Conservation (phyloP, 2,797 vertebrate species). For the Pristis pectinata region DNA sequence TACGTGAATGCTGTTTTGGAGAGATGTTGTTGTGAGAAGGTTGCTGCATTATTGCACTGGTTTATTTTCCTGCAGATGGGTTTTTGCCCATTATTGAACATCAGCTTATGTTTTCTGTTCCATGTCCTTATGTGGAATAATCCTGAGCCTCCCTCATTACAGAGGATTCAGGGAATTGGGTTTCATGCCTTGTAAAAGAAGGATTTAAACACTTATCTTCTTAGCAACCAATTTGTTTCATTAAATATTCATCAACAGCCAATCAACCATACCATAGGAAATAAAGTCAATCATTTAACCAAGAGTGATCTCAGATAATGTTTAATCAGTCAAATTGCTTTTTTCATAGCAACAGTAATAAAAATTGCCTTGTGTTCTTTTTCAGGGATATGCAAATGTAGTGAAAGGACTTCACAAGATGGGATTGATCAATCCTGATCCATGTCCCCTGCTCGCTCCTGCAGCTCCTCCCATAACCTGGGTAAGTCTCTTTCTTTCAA, state of each 20-base stretch:
- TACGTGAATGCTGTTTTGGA: not conserved
- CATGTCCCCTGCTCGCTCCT: conserved; percentile 58
- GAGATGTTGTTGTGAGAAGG: not conserved
- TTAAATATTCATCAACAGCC: not conserved
- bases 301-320: not conserved
- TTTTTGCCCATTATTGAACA: not conserved
- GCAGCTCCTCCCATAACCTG: conserved; percentile 63
- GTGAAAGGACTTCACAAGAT: conserved; percentile 80
- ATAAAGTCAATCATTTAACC: not conserved
- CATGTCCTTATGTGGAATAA: not conserved
- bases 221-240: not conserved
- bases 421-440: conserved; percentile 76
- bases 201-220: not conserved
- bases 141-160: not conserved
- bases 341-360: not conserved
- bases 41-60: not conserved
- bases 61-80: not conserved
- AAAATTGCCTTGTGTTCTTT: conserved; percentile 40
- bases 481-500: conserved; percentile 59
- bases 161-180: conserved; percentile 5
- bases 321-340: not conserved
- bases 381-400: conserved; percentile 76
- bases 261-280: not conserved
- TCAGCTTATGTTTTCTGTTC: not conserved
- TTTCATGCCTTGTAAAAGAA: not conserved